Evolutionary conservation across 2,888 invertebrate genomes (phyloP).

Genomic region (Phlogophora meticulosa): DNA sequence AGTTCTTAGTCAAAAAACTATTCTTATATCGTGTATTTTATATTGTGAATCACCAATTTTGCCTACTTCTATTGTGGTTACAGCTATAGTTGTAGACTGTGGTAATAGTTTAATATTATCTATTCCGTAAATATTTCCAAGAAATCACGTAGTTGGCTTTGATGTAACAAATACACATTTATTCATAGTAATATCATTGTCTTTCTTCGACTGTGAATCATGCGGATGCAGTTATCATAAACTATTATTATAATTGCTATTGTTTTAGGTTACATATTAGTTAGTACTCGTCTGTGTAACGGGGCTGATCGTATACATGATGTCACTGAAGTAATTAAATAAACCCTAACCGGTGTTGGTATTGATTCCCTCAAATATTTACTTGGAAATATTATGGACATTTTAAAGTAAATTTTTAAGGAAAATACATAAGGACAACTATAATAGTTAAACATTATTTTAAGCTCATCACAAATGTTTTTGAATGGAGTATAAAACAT

Average conservation of each 20-base stretch:
- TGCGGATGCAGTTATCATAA: constrained; percentile 51
- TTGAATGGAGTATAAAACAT: background rate
- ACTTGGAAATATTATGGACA: background rate
- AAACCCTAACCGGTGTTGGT: background rate
- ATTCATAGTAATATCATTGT: constrained; percentile 42
- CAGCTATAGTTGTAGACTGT: background rate
- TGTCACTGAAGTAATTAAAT: constrained; percentile 9
- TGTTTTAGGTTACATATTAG: constrained; percentile 43
- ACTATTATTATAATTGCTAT: constrained; percentile 37
- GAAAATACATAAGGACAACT: background rate
- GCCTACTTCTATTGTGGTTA: background rate
- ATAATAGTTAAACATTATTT: background rate
- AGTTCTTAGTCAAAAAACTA: constrained; percentile 24
- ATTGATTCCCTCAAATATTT: constrained; percentile 14
- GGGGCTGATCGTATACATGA: background rate
- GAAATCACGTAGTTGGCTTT: constrained; percentile 28
- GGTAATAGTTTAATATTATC: constrained; percentile 18
- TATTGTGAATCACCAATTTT: background rate
- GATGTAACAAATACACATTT: constrained; percentile 14
- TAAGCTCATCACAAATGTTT: constrained; percentile 1
- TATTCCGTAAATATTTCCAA: constrained; percentile 5
- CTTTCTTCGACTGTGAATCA: constrained; percentile 47
- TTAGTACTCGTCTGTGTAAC: constrained; percentile 1
- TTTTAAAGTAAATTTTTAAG: background rate
- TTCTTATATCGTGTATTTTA: constrained; percentile 1